These are phyloP conservation scores for Cantharis lateralis DNA, from an alignment of 2,888 invertebrate genomes.

Conservation along the genomic window DNA sequence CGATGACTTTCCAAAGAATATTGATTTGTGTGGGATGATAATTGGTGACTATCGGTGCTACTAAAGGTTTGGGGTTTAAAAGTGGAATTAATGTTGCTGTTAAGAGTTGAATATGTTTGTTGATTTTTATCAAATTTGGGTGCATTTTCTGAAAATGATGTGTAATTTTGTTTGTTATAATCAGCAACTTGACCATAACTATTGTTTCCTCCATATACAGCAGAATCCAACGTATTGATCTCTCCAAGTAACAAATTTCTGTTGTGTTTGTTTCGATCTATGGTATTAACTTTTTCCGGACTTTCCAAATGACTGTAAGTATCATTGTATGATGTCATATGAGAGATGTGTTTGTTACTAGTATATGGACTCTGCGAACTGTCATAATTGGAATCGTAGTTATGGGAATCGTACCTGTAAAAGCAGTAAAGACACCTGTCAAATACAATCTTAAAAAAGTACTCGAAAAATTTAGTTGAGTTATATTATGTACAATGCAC, in stretches of 20 bases:
- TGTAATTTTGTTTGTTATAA: slow-evolving; percentile 34
- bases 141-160: slow-evolving; percentile 39
- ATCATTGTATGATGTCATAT: slow-evolving; percentile 44
- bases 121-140: slow-evolving; percentile 36
- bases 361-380: slow-evolving; percentile 32
- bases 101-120: not conserved
- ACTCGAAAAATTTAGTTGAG: slow-evolving; percentile 9
- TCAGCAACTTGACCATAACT: slow-evolving; percentile 45
- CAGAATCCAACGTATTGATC: slow-evolving; percentile 47
- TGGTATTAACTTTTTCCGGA: slow-evolving; percentile 54
- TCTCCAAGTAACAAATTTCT: slow-evolving; percentile 46
- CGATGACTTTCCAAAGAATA: slow-evolving; percentile 25
- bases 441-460: not conserved
- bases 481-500: slow-evolving; percentile 11
- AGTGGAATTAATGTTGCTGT: slow-evolving; percentile 9
- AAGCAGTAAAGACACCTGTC: not conserved
- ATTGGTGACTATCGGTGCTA: slow-evolving; percentile 15
- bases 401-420: slow-evolving; percentile 36
- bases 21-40: slow-evolving; percentile 17
- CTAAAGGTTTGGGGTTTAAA: slow-evolving; percentile 24
- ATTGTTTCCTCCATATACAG: slow-evolving; percentile 48
- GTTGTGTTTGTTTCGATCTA: slow-evolving; percentile 49
- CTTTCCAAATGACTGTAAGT: slow-evolving; percentile 53
- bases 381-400: slow-evolving; percentile 34
- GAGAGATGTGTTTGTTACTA: slow-evolving; percentile 26